Percentiles rank a stretch among this genome's conserved stretches.
These are phyloP conservation scores for Elanus axillaris DNA, from an alignment of 2,113 vertebrate genomes.

Conservation along the genomic window DNA sequence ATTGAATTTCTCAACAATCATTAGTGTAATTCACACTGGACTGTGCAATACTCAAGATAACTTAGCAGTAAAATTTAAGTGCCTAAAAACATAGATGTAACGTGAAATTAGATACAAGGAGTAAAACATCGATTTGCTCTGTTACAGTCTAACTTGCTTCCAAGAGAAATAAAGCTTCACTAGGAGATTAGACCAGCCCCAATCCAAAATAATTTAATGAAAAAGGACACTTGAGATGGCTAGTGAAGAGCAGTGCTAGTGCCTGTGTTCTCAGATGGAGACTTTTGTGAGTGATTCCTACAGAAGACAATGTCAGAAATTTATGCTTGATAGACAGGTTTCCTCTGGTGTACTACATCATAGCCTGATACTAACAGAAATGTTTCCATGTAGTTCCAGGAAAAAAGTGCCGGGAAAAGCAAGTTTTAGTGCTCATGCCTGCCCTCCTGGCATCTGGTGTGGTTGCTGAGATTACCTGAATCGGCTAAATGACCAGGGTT, in stretches of 20 bases:
- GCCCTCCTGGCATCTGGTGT: background rate
- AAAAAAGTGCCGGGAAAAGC: background rate
- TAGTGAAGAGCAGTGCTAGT: background rate
- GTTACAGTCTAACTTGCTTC: constrained; percentile 18
- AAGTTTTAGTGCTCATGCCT: background rate
- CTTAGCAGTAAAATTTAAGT: constrained; percentile 23
- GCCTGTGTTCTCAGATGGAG: background rate
- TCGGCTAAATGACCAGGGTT: background rate
- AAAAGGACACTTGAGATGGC: background rate
- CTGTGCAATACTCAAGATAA: background rate
- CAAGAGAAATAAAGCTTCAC: constrained; percentile 21
- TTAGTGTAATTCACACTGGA: background rate
- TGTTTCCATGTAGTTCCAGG: background rate
- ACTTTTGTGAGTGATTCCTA: background rate
- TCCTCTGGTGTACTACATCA: background rate
- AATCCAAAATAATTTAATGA: constrained; percentile 27
- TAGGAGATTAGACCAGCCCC: background rate
- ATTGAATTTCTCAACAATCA: background rate
- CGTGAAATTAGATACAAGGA: constrained; percentile 32
- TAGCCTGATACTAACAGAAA: background rate
- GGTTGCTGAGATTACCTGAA: background rate
- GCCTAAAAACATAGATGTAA: constrained; percentile 19
- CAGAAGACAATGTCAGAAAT: background rate
- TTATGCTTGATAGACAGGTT: background rate
- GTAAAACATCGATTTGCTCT: constrained; percentile 26